Percentiles rank a stretch among this genome's conserved stretches.
phyloP scores from a whole-genome alignment of 2,113 vertebrate genomes.

The Patagioenas fasciata region DNA sequence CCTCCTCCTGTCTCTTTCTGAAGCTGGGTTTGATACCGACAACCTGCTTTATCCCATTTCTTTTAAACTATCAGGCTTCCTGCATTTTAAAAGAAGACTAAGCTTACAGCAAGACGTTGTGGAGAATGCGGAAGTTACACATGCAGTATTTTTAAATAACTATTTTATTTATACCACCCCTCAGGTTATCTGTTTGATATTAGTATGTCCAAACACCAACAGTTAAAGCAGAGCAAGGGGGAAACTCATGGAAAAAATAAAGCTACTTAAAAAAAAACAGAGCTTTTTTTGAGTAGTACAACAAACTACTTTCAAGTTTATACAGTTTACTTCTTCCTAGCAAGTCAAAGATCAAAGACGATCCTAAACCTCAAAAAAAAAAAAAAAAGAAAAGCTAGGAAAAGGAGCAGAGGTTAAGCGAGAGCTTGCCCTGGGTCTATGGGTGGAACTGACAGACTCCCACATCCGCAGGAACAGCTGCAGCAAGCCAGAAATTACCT shows the following conservation, averaged over 20 bases:
- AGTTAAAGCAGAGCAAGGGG: background rate
- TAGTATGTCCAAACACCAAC: background rate
- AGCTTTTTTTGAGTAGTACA: background rate
- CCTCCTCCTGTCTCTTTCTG: background rate
- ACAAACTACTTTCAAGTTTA: background rate
- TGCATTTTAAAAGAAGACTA: background rate
- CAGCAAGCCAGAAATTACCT: slow-evolving; percentile 36
- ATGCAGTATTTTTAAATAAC: background rate
- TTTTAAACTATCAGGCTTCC: background rate
- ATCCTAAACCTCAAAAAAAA: background rate
- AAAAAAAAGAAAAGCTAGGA: background rate
- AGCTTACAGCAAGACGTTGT: background rate
- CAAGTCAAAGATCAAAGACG: background rate
- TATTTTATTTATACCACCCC: background rate
- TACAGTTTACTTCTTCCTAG: background rate
- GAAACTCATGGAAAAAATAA: background rate
- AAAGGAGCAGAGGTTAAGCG: slow-evolving; percentile 1
- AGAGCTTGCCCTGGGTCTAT: background rate
- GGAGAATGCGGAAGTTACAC: background rate
- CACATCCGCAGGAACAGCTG: background rate
- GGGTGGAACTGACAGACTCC: background rate
- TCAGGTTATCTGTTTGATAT: background rate
- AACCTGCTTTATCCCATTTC: background rate
- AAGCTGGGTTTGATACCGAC: background rate
- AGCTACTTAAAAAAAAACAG: background rate